Evolutionary conservation across 1,140 invertebrate species (phyloP).

Genomic region (Hetaerina americana): DNA sequence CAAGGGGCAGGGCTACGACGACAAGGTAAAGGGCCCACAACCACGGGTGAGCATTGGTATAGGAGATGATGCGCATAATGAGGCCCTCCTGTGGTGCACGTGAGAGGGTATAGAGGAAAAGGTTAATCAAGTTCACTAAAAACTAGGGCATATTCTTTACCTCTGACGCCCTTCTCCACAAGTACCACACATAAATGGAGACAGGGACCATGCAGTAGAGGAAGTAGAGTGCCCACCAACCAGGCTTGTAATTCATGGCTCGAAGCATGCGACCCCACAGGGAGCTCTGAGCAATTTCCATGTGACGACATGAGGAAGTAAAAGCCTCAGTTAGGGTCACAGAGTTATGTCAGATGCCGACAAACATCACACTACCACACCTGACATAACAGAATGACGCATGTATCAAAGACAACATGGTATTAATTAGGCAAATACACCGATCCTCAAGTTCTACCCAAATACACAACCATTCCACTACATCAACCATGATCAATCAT

Average conservation of each 20-base stretch:
- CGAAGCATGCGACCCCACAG: slow-evolving; percentile 57
- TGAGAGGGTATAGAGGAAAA: slow-evolving; percentile 14
- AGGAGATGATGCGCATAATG: slow-evolving; percentile 62
- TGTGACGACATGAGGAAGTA: too few relatives aligned
- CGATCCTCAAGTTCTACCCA: too few relatives aligned
- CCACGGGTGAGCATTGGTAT: slow-evolving; percentile 80
- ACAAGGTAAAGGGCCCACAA: slow-evolving; percentile 79
- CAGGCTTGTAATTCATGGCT: slow-evolving; percentile 60
- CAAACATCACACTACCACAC: too few relatives aligned
- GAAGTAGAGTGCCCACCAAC: slow-evolving; percentile 63
- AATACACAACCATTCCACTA: too few relatives aligned
- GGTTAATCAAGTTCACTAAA: slow-evolving; percentile 16
- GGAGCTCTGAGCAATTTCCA: slow-evolving; percentile 45
- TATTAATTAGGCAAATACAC: too few relatives aligned
- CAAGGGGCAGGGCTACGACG: slow-evolving; percentile 54
- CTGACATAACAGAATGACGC: too few relatives aligned
- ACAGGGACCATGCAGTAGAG: slow-evolving; percentile 61
- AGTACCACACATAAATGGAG: slow-evolving; percentile 51
- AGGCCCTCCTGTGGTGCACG: slow-evolving; percentile 56
- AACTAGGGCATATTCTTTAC: slow-evolving; percentile 28
- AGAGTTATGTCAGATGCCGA: too few relatives aligned
- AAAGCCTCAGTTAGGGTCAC: too few relatives aligned
- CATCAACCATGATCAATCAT: too few relatives aligned
- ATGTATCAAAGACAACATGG: too few relatives aligned
- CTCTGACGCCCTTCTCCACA: slow-evolving; percentile 49